phyloP scores from a whole-genome alignment of 2,888 invertebrate genomes.

The Drosophila nr. perissopoda region DNA sequence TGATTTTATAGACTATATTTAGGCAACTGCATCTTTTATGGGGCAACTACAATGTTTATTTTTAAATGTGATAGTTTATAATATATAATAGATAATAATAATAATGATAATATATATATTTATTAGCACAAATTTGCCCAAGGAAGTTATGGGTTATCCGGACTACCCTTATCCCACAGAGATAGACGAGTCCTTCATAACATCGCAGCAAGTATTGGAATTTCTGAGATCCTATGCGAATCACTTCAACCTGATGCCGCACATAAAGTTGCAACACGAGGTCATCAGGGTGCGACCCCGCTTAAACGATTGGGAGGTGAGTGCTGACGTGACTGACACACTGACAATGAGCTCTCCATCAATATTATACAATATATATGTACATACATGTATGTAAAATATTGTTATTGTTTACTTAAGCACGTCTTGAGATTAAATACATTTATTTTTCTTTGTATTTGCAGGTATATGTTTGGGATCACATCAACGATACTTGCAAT shows the following conservation, averaged over 20 bases:
- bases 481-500: conserved; percentile 80
- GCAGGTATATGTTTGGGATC: conserved; percentile 82
- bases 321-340: conserved; percentile 63
- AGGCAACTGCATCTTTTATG: not conserved
- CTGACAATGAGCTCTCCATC: conserved; percentile 7
- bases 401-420: conserved; percentile 20
- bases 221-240: conserved; percentile 91
- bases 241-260: conserved; percentile 88
- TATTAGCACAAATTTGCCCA: conserved; percentile 94
- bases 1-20: not conserved
- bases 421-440: conserved; percentile 21
- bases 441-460: conserved; percentile 1
- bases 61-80: not conserved
- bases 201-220: conserved; percentile 90
- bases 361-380: conserved; percentile 7
- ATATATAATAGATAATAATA: not conserved
- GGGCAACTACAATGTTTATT: not conserved
- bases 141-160: conserved; percentile 96
- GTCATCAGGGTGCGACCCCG: conserved; percentile 87
- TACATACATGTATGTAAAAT: not conserved
- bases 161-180: conserved; percentile 91
- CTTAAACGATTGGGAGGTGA: conserved; percentile 88
- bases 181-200: conserved; percentile 89
- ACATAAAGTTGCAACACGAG: conserved; percentile 88
- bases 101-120: not conserved